Evolutionary conservation across 2,888 invertebrate genomes (phyloP).

Genomic region (Oscheius sp.): DNA sequence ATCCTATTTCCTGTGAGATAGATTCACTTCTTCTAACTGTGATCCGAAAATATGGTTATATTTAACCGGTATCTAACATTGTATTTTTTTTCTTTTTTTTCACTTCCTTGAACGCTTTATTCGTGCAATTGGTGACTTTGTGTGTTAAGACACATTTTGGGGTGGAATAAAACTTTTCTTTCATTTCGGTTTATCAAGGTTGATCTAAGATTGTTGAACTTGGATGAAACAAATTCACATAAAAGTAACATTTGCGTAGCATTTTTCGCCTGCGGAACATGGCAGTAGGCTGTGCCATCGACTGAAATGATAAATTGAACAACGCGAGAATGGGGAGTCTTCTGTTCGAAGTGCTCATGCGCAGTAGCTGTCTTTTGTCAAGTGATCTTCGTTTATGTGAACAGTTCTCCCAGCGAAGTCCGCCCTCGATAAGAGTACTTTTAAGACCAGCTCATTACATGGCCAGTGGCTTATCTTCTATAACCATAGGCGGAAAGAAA

Average conservation of each 20-base stretch:
- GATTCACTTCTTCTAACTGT: slow-evolving; percentile 22
- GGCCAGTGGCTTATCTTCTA: slow-evolving; percentile 5
- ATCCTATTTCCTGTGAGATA: slow-evolving; percentile 8
- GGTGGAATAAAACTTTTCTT: slow-evolving; percentile 28
- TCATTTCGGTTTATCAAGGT: neutral
- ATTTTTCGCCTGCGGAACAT: too few species aligned
- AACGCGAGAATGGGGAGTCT: too few species aligned
- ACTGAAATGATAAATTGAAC: too few species aligned
- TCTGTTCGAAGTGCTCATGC: too few species aligned
- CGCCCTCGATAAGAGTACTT: slow-evolving; percentile 10
- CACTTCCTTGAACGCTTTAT: slow-evolving; percentile 34
- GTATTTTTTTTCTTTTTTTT: slow-evolving; percentile 18
- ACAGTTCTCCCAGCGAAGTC: too few species aligned
- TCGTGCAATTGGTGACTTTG: slow-evolving; percentile 31
- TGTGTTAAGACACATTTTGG: slow-evolving; percentile 10
- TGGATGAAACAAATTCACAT: too few species aligned
- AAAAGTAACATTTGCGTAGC: too few species aligned
- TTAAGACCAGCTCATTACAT: slow-evolving; percentile 1
- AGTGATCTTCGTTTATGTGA: too few species aligned
- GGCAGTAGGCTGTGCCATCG: too few species aligned
- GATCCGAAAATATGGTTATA: slow-evolving; percentile 26
- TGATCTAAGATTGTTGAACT: too few species aligned
- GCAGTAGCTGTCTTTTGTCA: too few species aligned
- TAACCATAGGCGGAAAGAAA: neutral
- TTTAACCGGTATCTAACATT: slow-evolving; percentile 34